Evolutionary conservation across 2,888 invertebrate genomes (phyloP).

Genomic region (Drosophila neotestacea): DNA sequence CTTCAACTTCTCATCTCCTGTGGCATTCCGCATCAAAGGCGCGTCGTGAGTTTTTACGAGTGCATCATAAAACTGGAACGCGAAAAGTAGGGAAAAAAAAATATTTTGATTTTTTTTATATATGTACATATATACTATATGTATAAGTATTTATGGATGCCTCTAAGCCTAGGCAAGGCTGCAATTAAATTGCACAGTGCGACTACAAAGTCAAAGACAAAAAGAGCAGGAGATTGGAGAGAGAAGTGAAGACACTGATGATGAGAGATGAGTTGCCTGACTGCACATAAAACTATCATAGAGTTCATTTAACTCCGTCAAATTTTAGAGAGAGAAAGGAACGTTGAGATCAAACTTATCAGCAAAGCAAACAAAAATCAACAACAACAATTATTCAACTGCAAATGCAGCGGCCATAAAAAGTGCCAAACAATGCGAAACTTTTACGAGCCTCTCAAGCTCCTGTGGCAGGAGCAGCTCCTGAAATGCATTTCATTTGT

Average conservation of each 20-base stretch:
- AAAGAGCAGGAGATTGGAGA: constrained; percentile 1
- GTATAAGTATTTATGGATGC: constrained; percentile 43
- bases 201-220: constrained; percentile 65
- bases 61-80: constrained; percentile 73
- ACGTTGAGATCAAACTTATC: constrained; percentile 66
- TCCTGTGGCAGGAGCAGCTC: constrained; percentile 36
- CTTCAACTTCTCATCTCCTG: constrained; percentile 53
- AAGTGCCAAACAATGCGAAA: constrained; percentile 70
- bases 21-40: constrained; percentile 69
- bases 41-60: constrained; percentile 70
- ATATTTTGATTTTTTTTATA: constrained; percentile 35
- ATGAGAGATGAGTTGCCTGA: neutral
- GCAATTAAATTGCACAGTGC: constrained; percentile 61
- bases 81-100: constrained; percentile 57
- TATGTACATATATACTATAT: constrained; percentile 22
- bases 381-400: constrained; percentile 77
- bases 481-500: constrained; percentile 58
- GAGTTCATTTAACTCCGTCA: constrained; percentile 60
- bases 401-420: constrained; percentile 64
- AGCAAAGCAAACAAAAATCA: constrained; percentile 44
- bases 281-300: constrained; percentile 53
- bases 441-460: constrained; percentile 64
- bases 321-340: constrained; percentile 3
- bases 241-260: neutral
- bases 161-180: constrained; percentile 57